Evolutionary conservation across 2,797 vertebrate species (phyloP), one percentile per base, ranked within the genome.

Genomic region (Rhabdomys pumilio): DNA sequence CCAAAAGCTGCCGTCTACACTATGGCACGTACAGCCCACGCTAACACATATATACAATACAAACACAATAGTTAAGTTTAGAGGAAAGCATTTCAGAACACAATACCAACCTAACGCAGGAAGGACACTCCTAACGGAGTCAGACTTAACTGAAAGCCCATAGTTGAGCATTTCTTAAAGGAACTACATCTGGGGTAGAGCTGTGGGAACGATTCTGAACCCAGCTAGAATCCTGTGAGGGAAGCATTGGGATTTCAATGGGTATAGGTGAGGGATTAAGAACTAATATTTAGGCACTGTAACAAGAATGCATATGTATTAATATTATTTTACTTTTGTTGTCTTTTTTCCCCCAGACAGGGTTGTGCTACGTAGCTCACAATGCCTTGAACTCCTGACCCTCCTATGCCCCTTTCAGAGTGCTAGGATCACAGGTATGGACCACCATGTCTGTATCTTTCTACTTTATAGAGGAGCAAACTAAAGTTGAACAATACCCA

Each of bases 391-490:
- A 69, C 65, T 57, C 24, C 34, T 19, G n/a, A 38, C 9, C 65
- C 85, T 57, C 65, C n/a, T n/a, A 12, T 47, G 9, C 41, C 82
- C 22, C 1, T n/a, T 31, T 63, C 38, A 29, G 34, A 86, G 44
- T 69, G 20, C 31, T 5, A 53, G 34, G 65, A 38, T 55, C 65
- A 72, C 47, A 73, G 31, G 85, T 41, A 12, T 41, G 24, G 17
- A 26, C 50, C 6, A 75, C n/a, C 9, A 75, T 17, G 59, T 57
- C 24, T 38, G 9, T 94, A 72, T 53, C 76, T 82, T 94, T 47
- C 29, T 93, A 4, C 77, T 93, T 92, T 72, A 94, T 38, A 93
- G 84, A 87, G 19, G 0, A 95, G n/a, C 34, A 96, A 95, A 96
- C n/a, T 72, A 79, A 86, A 17, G 55, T 94, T 96, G 82, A 95